These are phyloP conservation scores for Catotricha subobsoleta DNA, from an alignment of 2,888 invertebrate species.

Conservation along the genomic window DNA sequence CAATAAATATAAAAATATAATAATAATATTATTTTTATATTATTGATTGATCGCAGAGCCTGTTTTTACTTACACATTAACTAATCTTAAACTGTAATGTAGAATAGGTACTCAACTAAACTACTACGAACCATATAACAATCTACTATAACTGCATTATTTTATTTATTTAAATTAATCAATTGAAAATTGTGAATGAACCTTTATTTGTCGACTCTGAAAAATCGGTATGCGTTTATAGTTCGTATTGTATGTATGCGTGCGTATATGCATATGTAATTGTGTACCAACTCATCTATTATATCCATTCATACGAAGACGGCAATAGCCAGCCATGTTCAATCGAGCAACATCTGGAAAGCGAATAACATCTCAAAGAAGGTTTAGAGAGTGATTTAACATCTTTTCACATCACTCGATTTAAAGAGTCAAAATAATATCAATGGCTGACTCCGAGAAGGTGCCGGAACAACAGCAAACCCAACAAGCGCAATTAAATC, in stretches of 20 bases:
- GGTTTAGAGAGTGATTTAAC: constrained; percentile 58
- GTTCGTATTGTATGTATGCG: background rate
- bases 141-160: too few species aligned
- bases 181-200: background rate
- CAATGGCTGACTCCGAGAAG: constrained; percentile 92
- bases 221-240: background rate
- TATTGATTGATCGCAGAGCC: too few species aligned
- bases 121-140: too few species aligned
- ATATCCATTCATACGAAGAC: constrained; percentile 1
- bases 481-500: constrained; percentile 3
- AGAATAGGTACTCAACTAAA: too few species aligned
- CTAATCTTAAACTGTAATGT: too few species aligned
- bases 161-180: too few species aligned
- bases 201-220: background rate
- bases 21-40: too few species aligned
- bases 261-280: background rate
- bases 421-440: constrained; percentile 44
- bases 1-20: too few species aligned
- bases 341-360: constrained; percentile 38
- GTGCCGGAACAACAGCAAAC: constrained; percentile 42
- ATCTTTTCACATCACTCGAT: constrained; percentile 43
- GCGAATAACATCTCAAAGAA: constrained; percentile 49
- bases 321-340: constrained; percentile 10
- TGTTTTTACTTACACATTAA: too few species aligned
- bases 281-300: background rate